Evolutionary conservation across 2,797 vertebrate species (phyloP), one percentile per base, ranked within the genome.

Genomic region (Darevskia nairensis): DNA sequence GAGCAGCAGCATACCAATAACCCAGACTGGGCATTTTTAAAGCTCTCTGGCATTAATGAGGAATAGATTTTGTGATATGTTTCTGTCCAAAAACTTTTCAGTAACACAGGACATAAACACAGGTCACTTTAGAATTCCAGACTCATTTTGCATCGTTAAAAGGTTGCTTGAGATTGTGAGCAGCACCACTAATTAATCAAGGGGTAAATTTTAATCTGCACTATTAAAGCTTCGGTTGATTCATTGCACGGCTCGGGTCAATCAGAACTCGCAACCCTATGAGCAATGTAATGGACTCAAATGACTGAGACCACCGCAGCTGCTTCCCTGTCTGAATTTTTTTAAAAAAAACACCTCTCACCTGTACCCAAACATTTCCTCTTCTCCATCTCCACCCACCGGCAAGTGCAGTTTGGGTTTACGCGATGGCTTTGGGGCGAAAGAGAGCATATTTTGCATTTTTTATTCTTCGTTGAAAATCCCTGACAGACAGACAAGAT

Each of bases 401-500:
- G 59, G 17, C 25, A 44, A 66, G 55, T 25, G 41, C 77, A 68
- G 44, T 23, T 66, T 66, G 66, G 35, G 66, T 41, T 71, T 79
- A 27, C 55, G 19, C 25, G 25, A 80, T 81, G 44, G 25, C 32
- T 76, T 68, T 82, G 59, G 69, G 59, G 69, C 35, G 35, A 27
- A 6, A 32, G 19, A 3, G 71, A 69, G 25, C 50, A 3, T 79
- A 68, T 68, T 86, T 85, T 85, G 66, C 41, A 89, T 81, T 89
- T 85, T 27, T 89, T 77, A 80, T 46, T 79, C 77, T 55, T 89
- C 50, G 75, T 81, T 55, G n/a, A 41, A 89, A 89, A 86, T 89
- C 89, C 89, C 93, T 94, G 95, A 95, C 93, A 96, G 89, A 92
- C 59, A 92, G 89, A 86, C 78, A 85, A 90, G 90, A 92, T 92